These are phyloP conservation scores for Argyrosomus regius DNA, from an alignment of 2,797 vertebrate genomes.

Conservation along the genomic window DNA sequence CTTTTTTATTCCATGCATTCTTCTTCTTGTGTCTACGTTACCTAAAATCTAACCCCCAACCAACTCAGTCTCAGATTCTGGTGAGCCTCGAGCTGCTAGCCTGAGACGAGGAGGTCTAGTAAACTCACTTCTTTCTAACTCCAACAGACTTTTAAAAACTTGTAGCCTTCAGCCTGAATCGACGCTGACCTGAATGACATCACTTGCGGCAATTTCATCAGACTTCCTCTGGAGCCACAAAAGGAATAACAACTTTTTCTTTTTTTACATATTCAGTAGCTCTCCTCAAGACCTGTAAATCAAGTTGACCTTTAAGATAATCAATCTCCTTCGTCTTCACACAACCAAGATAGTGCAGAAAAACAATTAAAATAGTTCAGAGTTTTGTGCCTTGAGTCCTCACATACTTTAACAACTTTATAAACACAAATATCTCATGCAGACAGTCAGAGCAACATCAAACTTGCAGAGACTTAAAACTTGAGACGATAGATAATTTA, in stretches of 20 bases:
- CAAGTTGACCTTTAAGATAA: slow-evolving; percentile 7
- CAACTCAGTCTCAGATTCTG: neutral
- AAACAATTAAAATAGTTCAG: neutral
- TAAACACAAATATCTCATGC: slow-evolving; percentile 3
- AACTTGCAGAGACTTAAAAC: slow-evolving; percentile 19
- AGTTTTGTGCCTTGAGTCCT: neutral
- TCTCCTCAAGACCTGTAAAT: neutral
- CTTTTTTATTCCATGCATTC: neutral
- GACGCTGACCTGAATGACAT: neutral
- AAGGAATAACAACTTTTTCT: neutral
- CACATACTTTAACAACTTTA: neutral
- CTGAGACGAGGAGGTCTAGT: neutral
- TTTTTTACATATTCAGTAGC: neutral
- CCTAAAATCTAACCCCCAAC: neutral
- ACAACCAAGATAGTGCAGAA: slow-evolving; percentile 12
- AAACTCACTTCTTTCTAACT: neutral
- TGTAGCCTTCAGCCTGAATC: neutral
- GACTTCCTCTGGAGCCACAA: neutral
- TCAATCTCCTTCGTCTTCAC: slow-evolving; percentile 16
- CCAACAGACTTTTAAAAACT: neutral
- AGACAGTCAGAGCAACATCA: slow-evolving; percentile 8
- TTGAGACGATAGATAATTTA: slow-evolving; percentile 29
- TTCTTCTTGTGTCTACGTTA: neutral
- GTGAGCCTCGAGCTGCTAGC: neutral
- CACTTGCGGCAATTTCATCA: neutral